Base-by-base conservation (phyloP, 2,113 vertebrate genomes). In the Alces alces region DNA sequence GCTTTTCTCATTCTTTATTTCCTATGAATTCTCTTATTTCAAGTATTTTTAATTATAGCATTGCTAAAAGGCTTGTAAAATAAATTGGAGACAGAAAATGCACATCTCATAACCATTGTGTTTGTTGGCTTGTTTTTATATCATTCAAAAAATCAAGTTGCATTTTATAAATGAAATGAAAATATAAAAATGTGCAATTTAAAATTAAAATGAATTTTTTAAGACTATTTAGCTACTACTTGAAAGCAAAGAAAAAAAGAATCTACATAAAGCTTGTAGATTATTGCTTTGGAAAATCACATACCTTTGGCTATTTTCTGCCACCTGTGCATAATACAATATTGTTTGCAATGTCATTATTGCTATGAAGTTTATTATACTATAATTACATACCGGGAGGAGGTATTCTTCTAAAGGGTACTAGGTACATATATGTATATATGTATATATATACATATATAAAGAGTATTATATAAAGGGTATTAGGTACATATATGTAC, bases 21-120 rank as follows among this genome's bases (percentile, higher is more conserved):
- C 27, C 21, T 95, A 86, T 92, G 7, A 21, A 76, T 85, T 82
- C 16, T 27, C 11, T 64, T 33, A 58, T 78, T 93, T 92, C 45
- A 87, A 91, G 58, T 57, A 93, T 95, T 89, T 92, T 94, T 25
- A 86, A 58, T 52, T 85, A 28, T 93, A 83, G 33, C 33, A 52
- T 73, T 92, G 2, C 25, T 80, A 73, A 86, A 55, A 84, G 25
- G 47, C 7, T 27, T 83, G 12, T 33, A 87, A 92, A 78, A 45
- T 60, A 93, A 91, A 91, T 27, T 93, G 85, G 82, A 57, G 19
- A 66, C 36, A 87, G 66, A 97, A 97, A 95, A 79, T 64, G 8
- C 13, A 93, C 14, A 79, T 80, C 28, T 60, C 89, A 50, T 52
- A 93, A 80, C 21, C 28, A 70, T 16, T 88, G n/a, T 60, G 25